A percentile compares a stretch with the other conserved stretches of the same genome.
These are phyloP conservation scores for Zaprionus camerounensis DNA, from an alignment of 1,140 invertebrate genomes.

Conservation along the genomic window DNA sequence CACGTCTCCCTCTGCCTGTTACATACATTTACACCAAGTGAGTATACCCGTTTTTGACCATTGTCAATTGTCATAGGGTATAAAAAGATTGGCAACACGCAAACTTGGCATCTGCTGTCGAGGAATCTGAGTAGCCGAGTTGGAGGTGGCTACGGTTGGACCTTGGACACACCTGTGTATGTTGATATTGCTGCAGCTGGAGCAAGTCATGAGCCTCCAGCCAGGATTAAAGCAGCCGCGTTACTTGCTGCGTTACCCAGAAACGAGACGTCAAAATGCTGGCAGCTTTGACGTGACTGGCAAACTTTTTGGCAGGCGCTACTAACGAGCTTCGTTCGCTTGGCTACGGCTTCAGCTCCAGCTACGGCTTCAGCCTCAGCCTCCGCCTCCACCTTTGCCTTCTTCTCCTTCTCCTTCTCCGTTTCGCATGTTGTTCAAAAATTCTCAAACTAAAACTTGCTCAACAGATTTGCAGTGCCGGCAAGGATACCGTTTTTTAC, in stretches of 20 bases:
- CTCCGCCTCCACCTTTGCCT: not conserved
- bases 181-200: conserved; percentile 68
- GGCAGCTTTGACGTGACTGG: conserved; percentile 81
- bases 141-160: conserved; percentile 37
- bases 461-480: conserved; percentile 71
- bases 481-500: conserved; percentile 66
- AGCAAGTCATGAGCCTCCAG: conserved; percentile 69
- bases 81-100: conserved; percentile 72
- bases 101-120: conserved; percentile 73
- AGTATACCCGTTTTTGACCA: too few relatives aligned
- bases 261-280: conserved; percentile 43
- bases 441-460: conserved; percentile 79
- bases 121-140: conserved; percentile 43
- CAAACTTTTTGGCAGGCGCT: conserved; percentile 80
- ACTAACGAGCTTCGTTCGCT: conserved; percentile 67
- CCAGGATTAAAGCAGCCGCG: conserved; percentile 70
- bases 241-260: conserved; percentile 37
- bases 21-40: too few relatives aligned
- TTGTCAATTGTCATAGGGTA: too few relatives aligned
- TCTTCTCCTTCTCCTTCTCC: not conserved
- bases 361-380: not conserved
- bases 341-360: not conserved
- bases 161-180: conserved; percentile 75
- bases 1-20: too few relatives aligned
- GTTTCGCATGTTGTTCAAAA: conserved; percentile 75